Base-by-base conservation (phyloP, 37 sponge, comb jelly and placozoan genomes). In the Ianthella basta region DNA sequence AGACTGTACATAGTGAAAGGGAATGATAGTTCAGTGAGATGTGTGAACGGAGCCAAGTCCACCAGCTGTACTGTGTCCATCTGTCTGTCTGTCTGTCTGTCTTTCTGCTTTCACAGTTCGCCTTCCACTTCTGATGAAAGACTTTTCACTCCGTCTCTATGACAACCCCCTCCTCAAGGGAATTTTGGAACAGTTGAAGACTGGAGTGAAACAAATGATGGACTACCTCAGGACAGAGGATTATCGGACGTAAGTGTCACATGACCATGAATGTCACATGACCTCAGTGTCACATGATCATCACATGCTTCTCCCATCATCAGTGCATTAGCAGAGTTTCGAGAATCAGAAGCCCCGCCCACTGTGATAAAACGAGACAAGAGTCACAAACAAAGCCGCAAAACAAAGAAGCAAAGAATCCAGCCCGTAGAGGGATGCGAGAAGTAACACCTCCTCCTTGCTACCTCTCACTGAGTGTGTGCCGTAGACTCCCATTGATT, bases 161-260 rank as follows among this genome's bases (percentile, higher is more conserved):
- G 97, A 89, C 41, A 96, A 96, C 77, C 97, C 97, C 37, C 90
- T 96, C 59, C 81, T 88, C 19, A 83, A 88, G 35, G 87, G 83
- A 1, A 81, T 96, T 39, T 90, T 89, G 41, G 86, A 89, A 40
- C 84, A 88, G 77, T 61, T 91, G 41, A 79, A 87, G 50, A 84
- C 86, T 18, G 84, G 86, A 38, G 80, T 83, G 30, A 91, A 91
- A 85, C 86, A 92, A 33, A 82, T 91, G 16, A 82, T 93, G n/a
- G 92, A 96, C 54, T 93, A 82, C 68, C 86, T 96, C 61, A 91
- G 80, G 73, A 80, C 89, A 32, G 87, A 93, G 53, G 90, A 88
- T n/a, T 96, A 96, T 84, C 84, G 81, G 40, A 59, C 56, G 91
- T 91, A 40, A 44, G 91, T 88, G 44, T 44, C 50, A 44, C 50